Evolutionary conservation across 2,797 vertebrate species (phyloP), one percentile per base, ranked within the genome.

Genomic region (Sebastes miniatus): DNA sequence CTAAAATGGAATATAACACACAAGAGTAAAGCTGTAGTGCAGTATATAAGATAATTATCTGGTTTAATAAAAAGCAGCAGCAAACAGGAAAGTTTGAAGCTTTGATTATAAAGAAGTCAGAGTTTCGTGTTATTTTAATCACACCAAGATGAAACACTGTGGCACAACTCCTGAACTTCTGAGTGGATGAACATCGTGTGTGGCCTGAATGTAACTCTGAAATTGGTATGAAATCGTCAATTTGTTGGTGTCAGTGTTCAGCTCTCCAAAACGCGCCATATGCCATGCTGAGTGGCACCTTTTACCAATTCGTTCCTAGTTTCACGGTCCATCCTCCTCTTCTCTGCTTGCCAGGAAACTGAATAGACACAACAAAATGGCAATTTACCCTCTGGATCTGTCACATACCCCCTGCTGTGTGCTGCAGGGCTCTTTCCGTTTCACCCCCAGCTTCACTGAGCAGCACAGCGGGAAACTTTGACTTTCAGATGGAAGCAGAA

Each of bases 171-270:
- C 12, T 52, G 32, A 70, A 69, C 5, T 13, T 31, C 0, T 11
- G 8, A 6, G 16, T 18, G 31, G 6, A 36, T 22, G 7, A 14
- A 36, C 94, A 73, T 81, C 92, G 93, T 95, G 95, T 95, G 96
- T 93, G 95, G 95, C 71, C 13, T 43, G 64, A 85, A 76, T 74
- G 73, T 81, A 59, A 79, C 84, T 87, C 78, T 91, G 89, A 94
- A 95, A 96, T 96, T 91, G 90, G 91, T 95, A 95, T 96, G 95
- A 96, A 96, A 96, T 96, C 76, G 94, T 93, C 93, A 95, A 95
- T 96, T 96, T 96, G 95, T 95, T 92, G 90, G 88, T 91, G 92
- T 94, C 94, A 91, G 89, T 91, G 73, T 88, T 83, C 85, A 67
- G 83, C 89, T 89, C 80, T 78, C 86, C 81, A 77, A 68, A 69